Percentiles rank a stretch among this genome's conserved stretches.
These are phyloP conservation scores for Serripes groenlandicus DNA, from an alignment of 2,888 invertebrate species.

Conservation along the genomic window DNA sequence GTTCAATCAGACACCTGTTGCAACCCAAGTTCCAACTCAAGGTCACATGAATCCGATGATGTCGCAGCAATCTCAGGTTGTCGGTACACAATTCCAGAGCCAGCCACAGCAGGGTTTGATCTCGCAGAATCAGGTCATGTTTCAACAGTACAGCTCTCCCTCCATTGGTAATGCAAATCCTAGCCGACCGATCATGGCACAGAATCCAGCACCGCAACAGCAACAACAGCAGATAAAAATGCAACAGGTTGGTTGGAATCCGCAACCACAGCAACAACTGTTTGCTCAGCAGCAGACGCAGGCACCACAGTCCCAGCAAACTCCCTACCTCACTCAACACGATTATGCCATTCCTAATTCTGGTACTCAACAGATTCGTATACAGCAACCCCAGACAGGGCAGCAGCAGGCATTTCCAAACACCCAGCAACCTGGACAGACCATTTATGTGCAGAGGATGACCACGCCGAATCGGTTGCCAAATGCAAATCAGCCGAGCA, in stretches of 20 bases:
- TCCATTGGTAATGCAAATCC: slow-evolving; percentile 27
- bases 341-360: slow-evolving; percentile 73
- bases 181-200: slow-evolving; percentile 70
- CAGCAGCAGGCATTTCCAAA: slow-evolving; percentile 28
- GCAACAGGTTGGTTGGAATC: slow-evolving; percentile 71
- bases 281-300: slow-evolving; percentile 69
- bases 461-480: slow-evolving; percentile 62
- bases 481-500: slow-evolving; percentile 35
- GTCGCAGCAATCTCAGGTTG: slow-evolving; percentile 49
- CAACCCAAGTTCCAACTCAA: slow-evolving; percentile 50
- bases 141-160: slow-evolving; percentile 66
- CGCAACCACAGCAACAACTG: slow-evolving; percentile 62
- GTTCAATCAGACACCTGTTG: slow-evolving; percentile 56
- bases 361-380: slow-evolving; percentile 54
- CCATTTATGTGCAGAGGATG: slow-evolving; percentile 73
- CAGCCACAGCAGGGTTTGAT: slow-evolving; percentile 70
- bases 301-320: slow-evolving; percentile 52
- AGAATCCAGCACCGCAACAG: slow-evolving; percentile 71
- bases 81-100: slow-evolving; percentile 38
- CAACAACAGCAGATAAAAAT: slow-evolving; percentile 38
- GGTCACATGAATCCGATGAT: slow-evolving; percentile 55
- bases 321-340: slow-evolving; percentile 73
- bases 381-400: slow-evolving; percentile 61
- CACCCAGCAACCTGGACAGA: slow-evolving; percentile 49
- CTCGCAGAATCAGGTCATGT: slow-evolving; percentile 56